These are phyloP conservation scores for Philypnodon macrostomus DNA, from an alignment of 2,797 vertebrate species.

Conservation along the genomic window DNA sequence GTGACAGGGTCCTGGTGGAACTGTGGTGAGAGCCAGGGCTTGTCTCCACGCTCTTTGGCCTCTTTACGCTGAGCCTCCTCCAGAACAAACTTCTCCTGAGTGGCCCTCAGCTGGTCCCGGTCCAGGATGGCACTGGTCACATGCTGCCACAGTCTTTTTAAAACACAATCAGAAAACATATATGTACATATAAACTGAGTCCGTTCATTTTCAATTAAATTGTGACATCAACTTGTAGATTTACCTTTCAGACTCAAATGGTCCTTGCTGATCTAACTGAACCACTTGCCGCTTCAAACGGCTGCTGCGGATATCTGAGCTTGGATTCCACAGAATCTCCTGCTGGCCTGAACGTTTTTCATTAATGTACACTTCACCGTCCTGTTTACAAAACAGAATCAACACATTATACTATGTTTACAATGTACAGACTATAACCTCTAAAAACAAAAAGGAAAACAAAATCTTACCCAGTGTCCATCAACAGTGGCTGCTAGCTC, in stretches of 20 bases:
- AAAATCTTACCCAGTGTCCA: conserved; percentile 87
- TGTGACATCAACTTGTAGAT: not conserved
- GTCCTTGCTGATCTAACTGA: conserved; percentile 84
- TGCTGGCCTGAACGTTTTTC: conserved; percentile 77
- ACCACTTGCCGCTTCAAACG: conserved; percentile 89
- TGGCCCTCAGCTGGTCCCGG: conserved; percentile 88
- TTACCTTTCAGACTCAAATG: conserved; percentile 92
- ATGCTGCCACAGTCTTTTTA: conserved; percentile 86
- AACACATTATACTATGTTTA: not conserved
- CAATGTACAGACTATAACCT: too few relatives aligned
- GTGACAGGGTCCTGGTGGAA: conserved; percentile 79
- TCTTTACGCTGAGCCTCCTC: conserved; percentile 89
- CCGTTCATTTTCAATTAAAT: not conserved
- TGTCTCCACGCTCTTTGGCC: conserved; percentile 80
- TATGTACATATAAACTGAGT: not conserved
- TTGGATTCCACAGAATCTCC: conserved; percentile 88
- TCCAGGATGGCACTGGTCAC: conserved; percentile 90
- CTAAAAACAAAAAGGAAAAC: too few relatives aligned
- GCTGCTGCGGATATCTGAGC: conserved; percentile 79
- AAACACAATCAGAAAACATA: conserved; percentile 1
- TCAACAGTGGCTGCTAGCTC: conserved; percentile 84
- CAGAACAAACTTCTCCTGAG: conserved; percentile 89
- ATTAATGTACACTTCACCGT: conserved; percentile 88
- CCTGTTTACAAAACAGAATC: conserved; percentile 69
- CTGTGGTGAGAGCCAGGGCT: conserved; percentile 81